Percentiles rank a stretch among this genome's conserved stretches.
These are phyloP conservation scores for Falco berigora DNA, from an alignment of 2,797 vertebrate species.

Conservation along the genomic window DNA sequence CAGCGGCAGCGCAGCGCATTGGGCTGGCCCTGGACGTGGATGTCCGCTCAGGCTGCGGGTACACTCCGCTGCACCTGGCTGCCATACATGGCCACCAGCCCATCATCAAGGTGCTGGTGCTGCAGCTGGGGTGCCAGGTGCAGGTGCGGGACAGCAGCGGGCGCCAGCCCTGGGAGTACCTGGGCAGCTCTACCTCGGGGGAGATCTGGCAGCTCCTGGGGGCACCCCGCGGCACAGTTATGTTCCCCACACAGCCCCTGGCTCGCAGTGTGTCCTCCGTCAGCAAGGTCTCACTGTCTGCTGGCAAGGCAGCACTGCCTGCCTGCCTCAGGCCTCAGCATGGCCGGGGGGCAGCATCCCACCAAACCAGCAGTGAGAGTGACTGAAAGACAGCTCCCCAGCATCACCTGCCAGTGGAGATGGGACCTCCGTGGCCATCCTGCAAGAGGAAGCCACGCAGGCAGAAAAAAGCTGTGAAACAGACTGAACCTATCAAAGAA, in stretches of 20 bases:
- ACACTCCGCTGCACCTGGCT: conserved; percentile 89
- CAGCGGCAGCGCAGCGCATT: conserved; percentile 69
- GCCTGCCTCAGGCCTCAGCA: conserved; percentile 70
- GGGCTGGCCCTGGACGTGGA: conserved; percentile 81
- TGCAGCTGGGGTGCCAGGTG: conserved; percentile 78
- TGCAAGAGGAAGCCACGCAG: neutral
- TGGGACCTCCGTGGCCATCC: neutral
- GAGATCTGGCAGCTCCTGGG: conserved; percentile 84
- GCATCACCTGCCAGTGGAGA: neutral
- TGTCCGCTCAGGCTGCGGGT: conserved; percentile 78
- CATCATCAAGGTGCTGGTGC: conserved; percentile 84
- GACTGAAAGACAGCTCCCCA: conserved; percentile 36
- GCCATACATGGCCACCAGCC: conserved; percentile 85
- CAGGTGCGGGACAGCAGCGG: conserved; percentile 82
- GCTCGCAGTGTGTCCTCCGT: conserved; percentile 23
- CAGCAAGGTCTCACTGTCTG: conserved; percentile 5
- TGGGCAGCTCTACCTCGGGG: conserved; percentile 59
- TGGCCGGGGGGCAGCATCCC: conserved; percentile 11
- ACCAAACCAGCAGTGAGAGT: neutral
- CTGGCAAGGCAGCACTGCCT: conserved; percentile 65
- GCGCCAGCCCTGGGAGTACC: conserved; percentile 88
- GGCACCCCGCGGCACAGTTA: conserved; percentile 73
- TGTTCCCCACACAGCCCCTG: conserved; percentile 68
- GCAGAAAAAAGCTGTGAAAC: neutral
- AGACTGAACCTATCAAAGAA: neutral